phyloP scores from a whole-genome alignment of 2,797 vertebrate species.

The Merluccius polli region DNA sequence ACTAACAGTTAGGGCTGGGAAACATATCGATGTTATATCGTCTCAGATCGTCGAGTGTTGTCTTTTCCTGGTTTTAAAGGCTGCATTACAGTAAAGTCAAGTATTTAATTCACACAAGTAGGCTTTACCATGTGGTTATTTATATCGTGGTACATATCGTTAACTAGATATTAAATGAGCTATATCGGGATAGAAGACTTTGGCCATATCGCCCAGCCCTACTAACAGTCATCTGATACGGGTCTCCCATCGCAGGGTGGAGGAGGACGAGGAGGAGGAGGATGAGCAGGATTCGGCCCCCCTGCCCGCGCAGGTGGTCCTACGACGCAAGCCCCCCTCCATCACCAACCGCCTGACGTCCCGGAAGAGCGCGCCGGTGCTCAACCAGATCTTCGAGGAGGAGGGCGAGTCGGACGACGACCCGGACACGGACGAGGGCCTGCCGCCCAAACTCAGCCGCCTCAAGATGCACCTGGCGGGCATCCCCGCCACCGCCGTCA shows the following conservation, averaged over 20 bases:
- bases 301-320: conserved; percentile 83
- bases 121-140: too few species aligned
- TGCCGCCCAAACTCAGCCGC: conserved; percentile 93
- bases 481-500: background rate
- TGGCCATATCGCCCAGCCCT: too few species aligned
- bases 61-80: too few species aligned
- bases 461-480: conserved; percentile 90
- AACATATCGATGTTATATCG: too few species aligned
- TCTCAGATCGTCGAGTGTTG: too few species aligned
- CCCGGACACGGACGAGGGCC: conserved; percentile 90
- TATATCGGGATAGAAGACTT: too few species aligned
- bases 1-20: too few species aligned
- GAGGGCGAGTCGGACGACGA: conserved; percentile 96
- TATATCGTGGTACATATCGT: too few species aligned
- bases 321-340: conserved; percentile 87
- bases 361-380: conserved; percentile 91
- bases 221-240: background rate
- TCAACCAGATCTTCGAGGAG: conserved; percentile 98
- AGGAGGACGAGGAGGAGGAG: conserved; percentile 95
- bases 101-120: too few species aligned
- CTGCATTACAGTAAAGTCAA: too few species aligned
- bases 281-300: conserved; percentile 86
- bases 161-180: too few species aligned
- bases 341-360: conserved; percentile 97
- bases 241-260: conserved; percentile 67